Evolutionary conservation across 2,888 invertebrate species (phyloP).

Genomic region (Conomelus anceps): DNA sequence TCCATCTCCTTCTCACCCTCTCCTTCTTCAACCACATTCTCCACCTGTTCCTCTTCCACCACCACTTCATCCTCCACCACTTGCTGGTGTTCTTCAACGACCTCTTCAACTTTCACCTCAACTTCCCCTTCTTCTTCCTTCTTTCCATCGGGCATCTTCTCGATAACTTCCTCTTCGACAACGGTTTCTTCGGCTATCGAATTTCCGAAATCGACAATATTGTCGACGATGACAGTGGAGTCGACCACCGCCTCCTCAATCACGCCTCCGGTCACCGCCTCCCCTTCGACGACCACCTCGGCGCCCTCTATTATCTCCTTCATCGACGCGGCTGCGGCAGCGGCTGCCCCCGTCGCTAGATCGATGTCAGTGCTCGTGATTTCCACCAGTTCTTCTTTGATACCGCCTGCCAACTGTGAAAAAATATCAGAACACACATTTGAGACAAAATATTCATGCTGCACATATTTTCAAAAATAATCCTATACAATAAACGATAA

Average conservation of each 20-base stretch:
- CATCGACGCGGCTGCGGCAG: slow-evolving; percentile 18
- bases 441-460: neutral
- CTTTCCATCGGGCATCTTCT: neutral
- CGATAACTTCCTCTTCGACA: neutral
- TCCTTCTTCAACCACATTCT: slow-evolving; percentile 28
- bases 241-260: neutral
- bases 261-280: neutral
- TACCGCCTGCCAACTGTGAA: neutral
- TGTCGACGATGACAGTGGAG: neutral
- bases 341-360: slow-evolving; percentile 18
- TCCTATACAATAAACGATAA: too few species aligned
- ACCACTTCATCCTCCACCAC: slow-evolving; percentile 32
- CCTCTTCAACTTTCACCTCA: slow-evolving; percentile 27
- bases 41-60: slow-evolving; percentile 29
- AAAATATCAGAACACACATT: too few species aligned
- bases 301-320: slow-evolving; percentile 25
- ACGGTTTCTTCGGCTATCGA: neutral
- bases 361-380: slow-evolving; percentile 39
- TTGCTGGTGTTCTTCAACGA: slow-evolving; percentile 26
- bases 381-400: slow-evolving; percentile 33
- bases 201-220: neutral
- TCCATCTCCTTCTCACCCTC: slow-evolving; percentile 32
- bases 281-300: slow-evolving; percentile 17
- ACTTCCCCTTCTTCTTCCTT: neutral
- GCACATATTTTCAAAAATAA: neutral